These are phyloP conservation scores for Nasonia oneida DNA, from an alignment of 2,888 invertebrate genomes.

Conservation along the genomic window DNA sequence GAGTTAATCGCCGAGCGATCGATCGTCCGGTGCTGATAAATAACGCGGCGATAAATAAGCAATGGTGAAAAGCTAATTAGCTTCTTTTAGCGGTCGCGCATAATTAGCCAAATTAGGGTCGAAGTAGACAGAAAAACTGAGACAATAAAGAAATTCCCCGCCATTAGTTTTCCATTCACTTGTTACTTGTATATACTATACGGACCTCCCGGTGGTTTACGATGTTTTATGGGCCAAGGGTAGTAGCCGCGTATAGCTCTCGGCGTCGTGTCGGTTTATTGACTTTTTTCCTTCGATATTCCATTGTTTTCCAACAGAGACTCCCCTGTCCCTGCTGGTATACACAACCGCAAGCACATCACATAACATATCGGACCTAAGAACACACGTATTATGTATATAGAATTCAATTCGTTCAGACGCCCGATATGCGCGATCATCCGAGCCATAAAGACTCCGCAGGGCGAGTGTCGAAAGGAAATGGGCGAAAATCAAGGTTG, in stretches of 20 bases:
- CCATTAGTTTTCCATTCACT: conserved; percentile 18
- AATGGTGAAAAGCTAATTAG: neutral
- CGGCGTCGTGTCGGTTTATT: neutral
- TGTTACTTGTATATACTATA: neutral
- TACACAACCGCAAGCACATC: neutral
- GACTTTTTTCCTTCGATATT: neutral
- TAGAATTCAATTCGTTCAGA: neutral
- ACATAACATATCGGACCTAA: neutral
- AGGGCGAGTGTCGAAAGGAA: conserved; percentile 55
- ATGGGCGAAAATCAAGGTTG: conserved; percentile 70
- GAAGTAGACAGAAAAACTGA: neutral
- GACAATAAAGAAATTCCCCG: conserved; percentile 18
- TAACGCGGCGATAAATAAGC: neutral
- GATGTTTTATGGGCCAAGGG: conserved; percentile 24
- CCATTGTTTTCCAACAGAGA: neutral
- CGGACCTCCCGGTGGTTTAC: conserved; percentile 12
- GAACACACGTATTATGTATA: neutral
- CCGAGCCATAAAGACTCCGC: neutral
- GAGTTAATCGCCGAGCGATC: neutral
- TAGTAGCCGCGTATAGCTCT: neutral
- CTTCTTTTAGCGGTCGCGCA: conserved; percentile 5
- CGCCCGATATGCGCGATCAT: neutral
- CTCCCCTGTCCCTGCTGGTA: neutral
- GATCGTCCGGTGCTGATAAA: neutral
- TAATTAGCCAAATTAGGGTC: neutral